Evolutionary conservation across 1,140 invertebrate species (phyloP), one percentile per base, ranked within the genome.

Genomic region (Capitella teleta): DNA sequence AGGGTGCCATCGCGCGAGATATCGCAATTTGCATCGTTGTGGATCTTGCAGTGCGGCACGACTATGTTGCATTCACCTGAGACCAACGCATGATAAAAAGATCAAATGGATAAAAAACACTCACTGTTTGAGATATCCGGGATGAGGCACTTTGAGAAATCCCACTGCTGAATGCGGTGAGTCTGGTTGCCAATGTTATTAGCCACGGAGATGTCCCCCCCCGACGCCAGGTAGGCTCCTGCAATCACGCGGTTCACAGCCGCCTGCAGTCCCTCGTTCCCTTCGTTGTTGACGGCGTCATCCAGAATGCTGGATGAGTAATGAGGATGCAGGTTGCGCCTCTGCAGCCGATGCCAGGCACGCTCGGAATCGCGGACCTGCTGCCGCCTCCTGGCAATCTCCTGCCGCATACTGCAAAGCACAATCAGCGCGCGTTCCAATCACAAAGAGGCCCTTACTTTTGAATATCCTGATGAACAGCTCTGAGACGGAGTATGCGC

Each of bases 1-100:
- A 86, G 71, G n/a, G 78, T 78, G 5, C 85, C 85, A 68, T 89
- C 84, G 24, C 78, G 77, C 0, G 86, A 87, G 51, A 89, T 82
- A 64, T 87, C 85, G 52, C 88, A 82, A 66, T 83, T 87, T 1
- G 85, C 85, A 66, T 89, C 86, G 62, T 88, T 90, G 59, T 87
- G 85, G 37, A 91, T 85, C 64, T 82, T 85, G 66, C 86, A 88
- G 62, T 85, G 79, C 28, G 76, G 74, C 3, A 88, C 85, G 6
- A 90, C 81, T 32, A 90, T 68, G 66, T 89, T 89, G 53, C 81
- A 80, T 42, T 79, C 69, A 57, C 77, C 83, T 86, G 58, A 10
- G 77, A 26, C 21, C 24, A 26, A 41, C 8, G 6, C 10, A 41
- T 41, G 6, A 41, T 19, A 10, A 19, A 12, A 8, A 41, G 30